Base-by-base conservation (phyloP, 1,140 invertebrate species). In the Aphelinus certus region DNA sequence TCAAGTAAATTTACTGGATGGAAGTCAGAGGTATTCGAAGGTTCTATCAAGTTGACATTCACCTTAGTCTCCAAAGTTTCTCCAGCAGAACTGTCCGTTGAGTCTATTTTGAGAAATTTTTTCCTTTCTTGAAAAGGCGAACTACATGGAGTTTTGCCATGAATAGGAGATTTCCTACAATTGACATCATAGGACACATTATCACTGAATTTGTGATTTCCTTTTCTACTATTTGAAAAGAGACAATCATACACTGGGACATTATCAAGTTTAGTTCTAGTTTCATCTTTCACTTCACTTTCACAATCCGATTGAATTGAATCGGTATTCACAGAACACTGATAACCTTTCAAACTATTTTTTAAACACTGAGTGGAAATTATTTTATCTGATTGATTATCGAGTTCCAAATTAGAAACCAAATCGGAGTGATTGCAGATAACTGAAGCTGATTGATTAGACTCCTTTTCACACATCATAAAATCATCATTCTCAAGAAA, bases 141-240 rank as follows among this genome's bases (percentile, higher is more conserved):
- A 65, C 79, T 82, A 69, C 77, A 73, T 10, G 79, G 77, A 9
- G 78, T 77, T 63, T 83, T 84, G n/a, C 81, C 78, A 51, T 78
- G 79, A 49, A 81, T 76, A 42, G 81, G 79, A 63, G 80, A 80
- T 71, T 78, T 80, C 75, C 77, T 74, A 64, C 42, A 76, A 69
- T 70, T 78, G 9, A 75, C 48, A 67, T 78, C 70, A 55, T 69
- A 75, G 26, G 70, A 67, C 48, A 76, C 71, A 71, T 55, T 73
- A 65, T 78, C 64, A 70, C 70, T 72, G 6, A 65, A 70, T 9
- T 66, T 76, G 53, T 62, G 56, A 53, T 69, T 56, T 9, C 10
- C 3, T 63, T 69, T 72, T 62, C 74, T 77, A 49, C 74, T 67
- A 58, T 58, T 61, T 55, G 7, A 46, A 43, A 71, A 75, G 3